Evolutionary conservation across 1,140 invertebrate species (phyloP).

Genomic region (Eufriesea mexicana): DNA sequence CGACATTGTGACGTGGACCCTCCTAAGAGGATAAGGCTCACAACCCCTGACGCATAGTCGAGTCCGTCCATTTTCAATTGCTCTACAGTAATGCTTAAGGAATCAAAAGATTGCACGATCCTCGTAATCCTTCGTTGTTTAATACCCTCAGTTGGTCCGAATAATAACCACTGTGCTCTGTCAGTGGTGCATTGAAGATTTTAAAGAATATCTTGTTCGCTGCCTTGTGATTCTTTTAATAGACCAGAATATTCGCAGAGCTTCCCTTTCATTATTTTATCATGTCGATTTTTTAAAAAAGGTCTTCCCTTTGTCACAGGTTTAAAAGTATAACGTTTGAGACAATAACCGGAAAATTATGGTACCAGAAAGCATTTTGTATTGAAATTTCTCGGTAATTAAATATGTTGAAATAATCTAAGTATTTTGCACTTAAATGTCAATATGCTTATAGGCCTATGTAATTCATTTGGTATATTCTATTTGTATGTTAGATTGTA

Average conservation of each 20-base stretch:
- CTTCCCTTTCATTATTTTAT: not conserved
- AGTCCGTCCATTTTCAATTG: conserved; percentile 58
- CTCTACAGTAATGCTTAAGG: conserved; percentile 57
- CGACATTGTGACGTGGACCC: too few relatives aligned
- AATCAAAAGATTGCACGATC: conserved; percentile 59
- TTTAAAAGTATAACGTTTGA: too few relatives aligned
- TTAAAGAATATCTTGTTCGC: conserved; percentile 17
- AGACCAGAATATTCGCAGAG: conserved; percentile 11
- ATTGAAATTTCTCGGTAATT: too few relatives aligned
- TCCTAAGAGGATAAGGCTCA: too few relatives aligned
- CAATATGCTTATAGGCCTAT: too few relatives aligned
- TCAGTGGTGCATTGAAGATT: conserved; percentile 30
- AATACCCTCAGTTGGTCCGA: conserved; percentile 56
- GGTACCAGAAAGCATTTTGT: too few relatives aligned
- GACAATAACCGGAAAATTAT: too few relatives aligned
- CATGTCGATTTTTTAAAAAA: not conserved
- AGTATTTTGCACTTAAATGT: too few relatives aligned
- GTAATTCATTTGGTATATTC: too few relatives aligned
- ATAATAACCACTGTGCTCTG: conserved; percentile 58
- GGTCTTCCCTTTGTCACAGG: too few relatives aligned
- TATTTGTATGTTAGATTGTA: too few relatives aligned
- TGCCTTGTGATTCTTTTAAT: not conserved
- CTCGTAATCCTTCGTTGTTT: conserved; percentile 44
- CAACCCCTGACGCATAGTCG: conserved; percentile 36
- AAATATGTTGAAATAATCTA: too few relatives aligned